Evolutionary conservation across 2,888 invertebrate species (phyloP), one percentile per base, ranked within the genome.

Genomic region (Acronicta alni): DNA sequence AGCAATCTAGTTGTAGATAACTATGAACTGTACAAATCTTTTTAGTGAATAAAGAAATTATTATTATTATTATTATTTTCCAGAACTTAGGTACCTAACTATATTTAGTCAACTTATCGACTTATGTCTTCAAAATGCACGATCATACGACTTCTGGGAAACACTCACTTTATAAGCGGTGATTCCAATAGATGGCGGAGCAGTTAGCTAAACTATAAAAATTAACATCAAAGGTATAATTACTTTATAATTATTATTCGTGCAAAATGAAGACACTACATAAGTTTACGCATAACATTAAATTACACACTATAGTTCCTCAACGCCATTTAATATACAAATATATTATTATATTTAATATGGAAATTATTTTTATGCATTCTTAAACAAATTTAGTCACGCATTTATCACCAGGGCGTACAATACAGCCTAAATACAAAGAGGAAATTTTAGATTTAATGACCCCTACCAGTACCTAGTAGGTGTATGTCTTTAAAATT

Each of bases 331-430:
- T 72, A 66, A 76, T 32, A 14, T 32, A 14, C 9, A 78, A 23
- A 68, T 53, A 64, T 77, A 72, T 26, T 2, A 23, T 1, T 26
- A 26, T 20, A 20, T 5, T 20, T 20, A 81, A 73, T 72, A 81
- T 84, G 84, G 72, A 79, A 84, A 85, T 85, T 80, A 77, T 67
- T 66, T 86, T 82, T 86, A 86, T 87, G 90, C 91, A 92, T 91
- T 92, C 83, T 91, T 90, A 90, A 92, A 92, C 90, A 92, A 91
- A 92, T 92, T 91, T 91, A 87, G 85, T 80, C 83, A 79, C 82
- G 81, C 81, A 81, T 81, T 71, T 82, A 78, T 82, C 77, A 89
- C 87, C 81, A 82, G 77, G 83, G 77, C 80, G 57, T 64, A 44
- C 41, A 66, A 26, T 26, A 26, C 26, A 26, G 77, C 81, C 88